Conservation (phyloP, 2,888 invertebrate genomes). For the Fabriciana adippe region DNA sequence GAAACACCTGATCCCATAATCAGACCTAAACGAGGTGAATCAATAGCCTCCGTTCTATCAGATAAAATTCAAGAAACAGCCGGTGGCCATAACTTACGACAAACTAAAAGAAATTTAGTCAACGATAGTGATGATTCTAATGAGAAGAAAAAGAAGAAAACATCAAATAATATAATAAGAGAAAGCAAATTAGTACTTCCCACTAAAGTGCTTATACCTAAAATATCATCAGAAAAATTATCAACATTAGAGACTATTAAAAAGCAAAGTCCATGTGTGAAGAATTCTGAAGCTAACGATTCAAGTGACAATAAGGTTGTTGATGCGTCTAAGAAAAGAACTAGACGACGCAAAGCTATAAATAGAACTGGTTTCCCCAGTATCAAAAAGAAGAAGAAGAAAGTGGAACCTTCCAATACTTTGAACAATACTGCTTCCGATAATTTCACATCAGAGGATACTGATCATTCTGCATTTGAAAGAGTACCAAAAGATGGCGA, state of each 20-base stretch:
- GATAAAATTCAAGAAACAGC: slow-evolving; percentile 76
- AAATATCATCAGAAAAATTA: slow-evolving; percentile 69
- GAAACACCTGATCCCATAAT: slow-evolving; percentile 69
- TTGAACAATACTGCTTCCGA: slow-evolving; percentile 58
- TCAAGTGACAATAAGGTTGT: slow-evolving; percentile 54
- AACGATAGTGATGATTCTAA: slow-evolving; percentile 65
- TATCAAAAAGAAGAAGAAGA: slow-evolving; percentile 91
- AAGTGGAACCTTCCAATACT: slow-evolving; percentile 60
- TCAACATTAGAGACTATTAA: slow-evolving; percentile 56
- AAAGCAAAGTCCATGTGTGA: slow-evolving; percentile 53
- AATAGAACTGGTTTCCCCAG: slow-evolving; percentile 95
- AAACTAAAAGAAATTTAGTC: slow-evolving; percentile 69
- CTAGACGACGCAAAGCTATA: slow-evolving; percentile 88
- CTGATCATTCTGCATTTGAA: slow-evolving; percentile 82
- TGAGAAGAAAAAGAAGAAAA: slow-evolving; percentile 75
- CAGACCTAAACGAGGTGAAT: slow-evolving; percentile 72
- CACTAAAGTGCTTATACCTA: slow-evolving; percentile 65
- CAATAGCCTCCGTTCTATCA: slow-evolving; percentile 74
- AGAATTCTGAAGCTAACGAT: slow-evolving; percentile 56
- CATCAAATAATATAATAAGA: slow-evolving; percentile 64
- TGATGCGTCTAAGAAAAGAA: slow-evolving; percentile 68
- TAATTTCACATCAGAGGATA: slow-evolving; percentile 67
- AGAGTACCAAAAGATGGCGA: slow-evolving; percentile 87
- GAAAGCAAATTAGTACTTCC: slow-evolving; percentile 76
- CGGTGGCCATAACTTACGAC: slow-evolving; percentile 73